These are phyloP conservation scores for Crotalus tigris DNA, from an alignment of 2,113 vertebrate genomes.

Conservation along the genomic window DNA sequence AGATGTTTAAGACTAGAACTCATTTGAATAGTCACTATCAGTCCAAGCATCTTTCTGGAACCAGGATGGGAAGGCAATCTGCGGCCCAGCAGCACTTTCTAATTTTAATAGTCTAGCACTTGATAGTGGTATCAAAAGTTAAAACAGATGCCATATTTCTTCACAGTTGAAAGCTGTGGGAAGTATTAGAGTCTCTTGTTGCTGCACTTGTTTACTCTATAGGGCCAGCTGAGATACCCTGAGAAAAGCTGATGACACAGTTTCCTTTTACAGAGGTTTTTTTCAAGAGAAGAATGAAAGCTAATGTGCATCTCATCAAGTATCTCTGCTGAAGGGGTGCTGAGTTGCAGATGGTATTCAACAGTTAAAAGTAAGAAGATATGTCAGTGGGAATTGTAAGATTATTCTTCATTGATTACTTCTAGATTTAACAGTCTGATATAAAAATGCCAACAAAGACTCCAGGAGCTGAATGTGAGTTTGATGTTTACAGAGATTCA, in stretches of 20 bases:
- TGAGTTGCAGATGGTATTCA: not conserved
- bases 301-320: too few relatives aligned
- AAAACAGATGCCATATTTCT: not conserved
- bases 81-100: not conserved
- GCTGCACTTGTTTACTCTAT: not conserved
- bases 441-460: not conserved
- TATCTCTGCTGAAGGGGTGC: not conserved
- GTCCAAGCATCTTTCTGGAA: not conserved
- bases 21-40: not conserved
- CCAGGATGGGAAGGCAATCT: not conserved
- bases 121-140: too few relatives aligned
- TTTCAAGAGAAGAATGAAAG: not conserved
- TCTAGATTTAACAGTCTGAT: not conserved
- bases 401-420: not conserved
- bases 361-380: accelerated
- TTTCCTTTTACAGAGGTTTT: not conserved
- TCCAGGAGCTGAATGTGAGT: not conserved
- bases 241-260: not conserved
- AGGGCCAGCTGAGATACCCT: not conserved
- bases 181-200: not conserved
- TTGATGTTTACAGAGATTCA: not conserved
- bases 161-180: not conserved
- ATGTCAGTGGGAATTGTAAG: accelerated
- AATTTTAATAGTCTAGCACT: not conserved
- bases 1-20: not conserved